Evolutionary conservation across 2,797 vertebrate species (phyloP), one percentile per base, ranked within the genome.

Genomic region (Capromys pilorides): DNA sequence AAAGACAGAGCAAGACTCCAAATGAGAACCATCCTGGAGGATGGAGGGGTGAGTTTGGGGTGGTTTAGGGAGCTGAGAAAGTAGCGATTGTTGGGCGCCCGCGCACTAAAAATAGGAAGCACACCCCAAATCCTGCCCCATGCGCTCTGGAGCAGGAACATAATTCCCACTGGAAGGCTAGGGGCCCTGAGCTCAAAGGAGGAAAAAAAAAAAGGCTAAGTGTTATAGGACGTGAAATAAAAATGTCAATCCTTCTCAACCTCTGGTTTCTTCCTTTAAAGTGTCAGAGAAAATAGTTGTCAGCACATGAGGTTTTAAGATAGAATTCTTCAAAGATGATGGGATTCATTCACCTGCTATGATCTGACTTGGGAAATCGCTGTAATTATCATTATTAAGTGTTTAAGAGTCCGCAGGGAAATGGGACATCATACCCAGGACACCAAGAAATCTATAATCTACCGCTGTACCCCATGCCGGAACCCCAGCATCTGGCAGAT

Each of bases 381-480:
- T 45, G 67, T 96, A 93, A 97, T 96, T 96, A 94, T 45, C 79
- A 41, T 95, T 67, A 95, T 96, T 95, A 97, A 96, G 93, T 96
- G 73, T 95, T 95, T 97, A 97, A 94, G 95, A 94, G 92, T 80
- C 95, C 88, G 90, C 80, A 75, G 91, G 92, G 61, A 95, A 67
- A 91, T 18, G 71, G 21, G 49, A 31, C 41, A 69, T 19, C 86
- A 73, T 33, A 81, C 78, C 19, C 24, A 51, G 57, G 93, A 86
- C 75, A 93, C 49, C 89, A 61, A 33, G 69, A 86, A 64, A 84
- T 73, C 94, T 95, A 61, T 93, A 83, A 95, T 95, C 94, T 94
- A 78, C 79, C 33, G 2, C 80, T 1, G 1, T 24, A 45, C 84
- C 95, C 95, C 59, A n/a, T 19, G 39, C 69, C 16, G 0, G 84